Percentiles rank a stretch among this genome's conserved stretches.
These are phyloP conservation scores for Blastobasis lacticolella DNA, from an alignment of 2,888 invertebrate species.

Conservation along the genomic window DNA sequence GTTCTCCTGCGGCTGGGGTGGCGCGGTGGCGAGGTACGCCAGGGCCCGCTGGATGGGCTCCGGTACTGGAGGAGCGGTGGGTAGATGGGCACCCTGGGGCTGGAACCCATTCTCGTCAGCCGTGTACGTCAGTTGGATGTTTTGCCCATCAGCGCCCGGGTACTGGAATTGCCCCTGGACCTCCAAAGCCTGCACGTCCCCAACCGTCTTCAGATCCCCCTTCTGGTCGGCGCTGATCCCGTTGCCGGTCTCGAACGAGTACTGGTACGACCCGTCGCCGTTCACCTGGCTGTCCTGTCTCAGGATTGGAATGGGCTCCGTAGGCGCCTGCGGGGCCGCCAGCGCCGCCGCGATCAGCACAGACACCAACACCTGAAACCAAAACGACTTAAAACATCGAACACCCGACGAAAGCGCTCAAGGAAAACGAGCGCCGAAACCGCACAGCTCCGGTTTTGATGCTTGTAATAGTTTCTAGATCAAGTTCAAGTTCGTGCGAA, in stretches of 20 bases:
- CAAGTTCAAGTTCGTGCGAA: conserved; percentile 9
- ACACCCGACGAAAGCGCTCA: neutral
- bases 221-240: conserved; percentile 77
- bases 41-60: conserved; percentile 79
- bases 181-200: conserved; percentile 67
- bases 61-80: conserved; percentile 81
- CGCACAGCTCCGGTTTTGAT: conserved; percentile 2
- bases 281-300: conserved; percentile 73
- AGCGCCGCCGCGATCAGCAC: conserved; percentile 46
- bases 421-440: conserved; percentile 4
- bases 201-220: conserved; percentile 75
- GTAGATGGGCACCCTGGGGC: conserved; percentile 76
- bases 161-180: conserved; percentile 80
- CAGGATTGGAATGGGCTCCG: conserved; percentile 68
- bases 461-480: conserved; percentile 11
- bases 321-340: conserved; percentile 52
- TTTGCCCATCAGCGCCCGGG: conserved; percentile 76
- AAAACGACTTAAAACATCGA: neutral
- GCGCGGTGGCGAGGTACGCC: conserved; percentile 78
- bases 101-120: conserved; percentile 84
- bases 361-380: conserved; percentile 50
- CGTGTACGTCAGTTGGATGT: conserved; percentile 77
- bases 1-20: conserved; percentile 39
- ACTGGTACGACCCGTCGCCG: conserved; percentile 77
- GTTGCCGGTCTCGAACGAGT: conserved; percentile 78